Conservation (phyloP, 2,113 vertebrate species). For the Clarias magur region DNA sequence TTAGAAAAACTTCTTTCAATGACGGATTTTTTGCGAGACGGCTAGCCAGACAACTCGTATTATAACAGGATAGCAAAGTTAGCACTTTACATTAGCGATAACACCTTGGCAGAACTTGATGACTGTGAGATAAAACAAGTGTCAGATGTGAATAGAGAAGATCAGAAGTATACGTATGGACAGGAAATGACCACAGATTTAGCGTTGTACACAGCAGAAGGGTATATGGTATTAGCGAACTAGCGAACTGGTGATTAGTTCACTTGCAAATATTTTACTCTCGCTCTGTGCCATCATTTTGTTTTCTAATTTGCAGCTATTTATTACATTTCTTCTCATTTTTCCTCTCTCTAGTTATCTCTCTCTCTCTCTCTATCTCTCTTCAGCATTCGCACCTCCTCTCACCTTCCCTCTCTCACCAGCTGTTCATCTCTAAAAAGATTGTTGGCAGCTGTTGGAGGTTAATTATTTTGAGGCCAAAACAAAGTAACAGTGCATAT, state of each 20-base stretch:
- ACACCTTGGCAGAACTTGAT: background rate
- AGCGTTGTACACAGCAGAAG: background rate
- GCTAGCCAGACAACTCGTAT: background rate
- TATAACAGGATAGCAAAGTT: background rate
- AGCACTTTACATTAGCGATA: background rate
- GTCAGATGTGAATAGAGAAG: background rate
- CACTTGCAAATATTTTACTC: background rate
- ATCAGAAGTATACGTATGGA: background rate
- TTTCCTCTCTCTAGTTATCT: background rate
- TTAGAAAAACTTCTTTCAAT: background rate
- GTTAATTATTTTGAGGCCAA: conserved; percentile 24
- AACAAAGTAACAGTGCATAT: background rate
- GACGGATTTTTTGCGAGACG: background rate
- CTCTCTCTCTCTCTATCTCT: background rate
- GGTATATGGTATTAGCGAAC: background rate
- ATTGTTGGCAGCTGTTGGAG: conserved; percentile 34
- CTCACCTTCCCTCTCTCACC: background rate
- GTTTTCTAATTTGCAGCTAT: background rate
- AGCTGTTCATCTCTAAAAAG: conserved; percentile 9
- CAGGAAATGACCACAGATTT: background rate
- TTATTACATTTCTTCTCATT: background rate
- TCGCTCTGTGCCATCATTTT: background rate
- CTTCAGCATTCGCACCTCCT: background rate
- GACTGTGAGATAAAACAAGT: too few species aligned
- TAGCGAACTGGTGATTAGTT: background rate